A percentile compares a stretch with the other conserved stretches of the same genome.
Evolutionary conservation across 2,113 vertebrate genomes (phyloP).

Genomic region (Amphiprion percula): DNA sequence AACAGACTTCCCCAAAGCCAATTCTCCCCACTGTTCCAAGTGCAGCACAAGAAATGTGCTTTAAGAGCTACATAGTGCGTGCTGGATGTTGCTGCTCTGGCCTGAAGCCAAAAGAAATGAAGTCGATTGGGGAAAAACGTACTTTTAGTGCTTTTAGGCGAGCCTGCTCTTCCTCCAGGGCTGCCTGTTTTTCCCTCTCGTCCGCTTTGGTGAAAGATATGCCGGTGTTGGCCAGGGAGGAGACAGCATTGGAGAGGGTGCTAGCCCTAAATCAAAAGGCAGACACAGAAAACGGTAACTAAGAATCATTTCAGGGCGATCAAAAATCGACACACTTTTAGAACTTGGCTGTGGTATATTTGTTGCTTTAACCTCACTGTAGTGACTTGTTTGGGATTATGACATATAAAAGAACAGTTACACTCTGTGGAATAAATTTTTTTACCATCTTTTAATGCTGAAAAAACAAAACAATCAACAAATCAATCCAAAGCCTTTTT

Average conservation of each 20-base stretch:
- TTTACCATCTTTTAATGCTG: no score
- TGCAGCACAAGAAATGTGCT: no score
- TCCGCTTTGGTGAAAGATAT: conserved; percentile 96
- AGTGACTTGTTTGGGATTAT: no score
- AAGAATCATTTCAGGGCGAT: background rate
- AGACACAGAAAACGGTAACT: background rate
- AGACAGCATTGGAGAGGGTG: conserved; percentile 95
- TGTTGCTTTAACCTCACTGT: background rate
- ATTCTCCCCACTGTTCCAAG: no score
- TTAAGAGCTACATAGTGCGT: no score
- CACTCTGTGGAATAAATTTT: no score
- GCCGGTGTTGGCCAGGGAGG: conserved; percentile 95
- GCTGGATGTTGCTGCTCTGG: background rate
- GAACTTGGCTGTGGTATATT: background rate
- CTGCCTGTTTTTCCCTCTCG: conserved; percentile 96
- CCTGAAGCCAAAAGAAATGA: conserved; percentile 2
- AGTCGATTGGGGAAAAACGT: conserved; percentile 31
- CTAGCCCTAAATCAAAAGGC: conserved; percentile 86
- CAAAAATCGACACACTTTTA: background rate
- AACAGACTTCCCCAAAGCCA: no score
- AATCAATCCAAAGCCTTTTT: background rate
- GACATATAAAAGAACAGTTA: no score
- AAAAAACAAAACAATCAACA: background rate
- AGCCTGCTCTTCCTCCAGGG: conserved; percentile 94
- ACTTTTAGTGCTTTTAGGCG: conserved; percentile 96